Percentiles rank a stretch among this genome's conserved stretches.
Evolutionary conservation across 2,888 invertebrate species (phyloP).

Genomic region (Drosophila leonis): DNA sequence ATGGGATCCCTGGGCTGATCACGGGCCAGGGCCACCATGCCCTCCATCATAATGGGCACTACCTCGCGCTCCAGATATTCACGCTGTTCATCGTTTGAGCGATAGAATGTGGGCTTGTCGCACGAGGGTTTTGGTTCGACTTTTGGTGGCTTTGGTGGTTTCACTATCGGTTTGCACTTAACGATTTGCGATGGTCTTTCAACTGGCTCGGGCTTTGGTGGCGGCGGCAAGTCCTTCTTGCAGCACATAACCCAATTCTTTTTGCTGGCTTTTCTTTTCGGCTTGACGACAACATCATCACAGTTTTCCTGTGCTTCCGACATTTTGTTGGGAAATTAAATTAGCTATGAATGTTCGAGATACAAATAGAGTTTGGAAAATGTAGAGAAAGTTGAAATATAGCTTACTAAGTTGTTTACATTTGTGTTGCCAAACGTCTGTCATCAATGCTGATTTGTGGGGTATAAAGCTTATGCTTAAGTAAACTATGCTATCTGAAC

Average conservation of each 20-base stretch:
- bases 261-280: conserved; percentile 7
- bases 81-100: conserved; percentile 33
- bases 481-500: background rate
- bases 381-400: background rate
- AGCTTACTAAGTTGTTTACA: background rate
- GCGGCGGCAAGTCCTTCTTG: conserved; percentile 13
- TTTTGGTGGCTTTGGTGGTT: conserved; percentile 18
- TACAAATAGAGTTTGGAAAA: background rate
- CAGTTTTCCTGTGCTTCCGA: background rate
- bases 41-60: conserved; percentile 68
- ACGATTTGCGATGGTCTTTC: background rate
- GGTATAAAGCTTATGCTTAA: too few relatives aligned
- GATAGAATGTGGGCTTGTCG: conserved; percentile 4
- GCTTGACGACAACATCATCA: background rate
- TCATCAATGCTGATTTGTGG: background rate
- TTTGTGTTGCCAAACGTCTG: background rate
- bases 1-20: conserved; percentile 64
- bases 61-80: conserved; percentile 50
- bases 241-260: conserved; percentile 28
- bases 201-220: background rate
- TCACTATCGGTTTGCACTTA: conserved; percentile 19
- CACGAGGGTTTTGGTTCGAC: background rate
- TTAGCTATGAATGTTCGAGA: background rate
- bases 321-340: conserved; percentile 35
- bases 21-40: conserved; percentile 64